Base-by-base conservation (phyloP, 2,113 vertebrate genomes). In the Pyxicephalus adspersus region DNA sequence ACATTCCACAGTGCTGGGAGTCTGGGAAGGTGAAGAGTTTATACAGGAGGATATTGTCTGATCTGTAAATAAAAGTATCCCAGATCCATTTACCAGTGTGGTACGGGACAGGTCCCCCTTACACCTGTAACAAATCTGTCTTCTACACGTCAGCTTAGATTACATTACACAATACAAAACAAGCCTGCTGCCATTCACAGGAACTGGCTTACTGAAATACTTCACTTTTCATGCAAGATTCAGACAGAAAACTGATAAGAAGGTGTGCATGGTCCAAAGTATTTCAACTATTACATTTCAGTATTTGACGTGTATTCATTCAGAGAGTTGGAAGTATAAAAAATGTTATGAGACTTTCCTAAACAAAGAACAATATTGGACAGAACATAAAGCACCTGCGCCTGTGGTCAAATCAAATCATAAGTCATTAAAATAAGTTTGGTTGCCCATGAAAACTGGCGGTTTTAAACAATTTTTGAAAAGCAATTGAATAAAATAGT, bases 71-170 rank as follows among this genome's bases (percentile, higher is more conserved):
- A 78, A 51, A 65, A 77, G 61, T 13, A 67, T 34, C 55, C 31
- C 50, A 78, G 64, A 57, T 57, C 28, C 17, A 17, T 68, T 63
- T 54, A 68, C 38, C 77, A 26, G 77, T 58, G 51, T 68, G 65
- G 65, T 76, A 58, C 34, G 64, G 54, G 29, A 57, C 50, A 67
- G 16, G 52, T 57, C 18, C 28, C 17, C 25, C 34, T 38, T 60
- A 67, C 77, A 79, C 77, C 77, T 79, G 77, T 55, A 60, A 58
- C 22, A 60, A 55, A 67, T 79, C 29, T 38, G 34, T 79, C 77
- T 79, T 68, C 51, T 65, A 26, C 63, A 64, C 38, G 55, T 76
- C 73, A 76, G 73, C 34, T 50, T 76, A 50, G 73, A 76, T 76
- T 76, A 76, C 73, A 76, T 64, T 76, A 64, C 63, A 63, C 58